These are phyloP conservation scores for Peromyscus californicus DNA, from an alignment of 2,113 vertebrate genomes.

Conservation along the genomic window DNA sequence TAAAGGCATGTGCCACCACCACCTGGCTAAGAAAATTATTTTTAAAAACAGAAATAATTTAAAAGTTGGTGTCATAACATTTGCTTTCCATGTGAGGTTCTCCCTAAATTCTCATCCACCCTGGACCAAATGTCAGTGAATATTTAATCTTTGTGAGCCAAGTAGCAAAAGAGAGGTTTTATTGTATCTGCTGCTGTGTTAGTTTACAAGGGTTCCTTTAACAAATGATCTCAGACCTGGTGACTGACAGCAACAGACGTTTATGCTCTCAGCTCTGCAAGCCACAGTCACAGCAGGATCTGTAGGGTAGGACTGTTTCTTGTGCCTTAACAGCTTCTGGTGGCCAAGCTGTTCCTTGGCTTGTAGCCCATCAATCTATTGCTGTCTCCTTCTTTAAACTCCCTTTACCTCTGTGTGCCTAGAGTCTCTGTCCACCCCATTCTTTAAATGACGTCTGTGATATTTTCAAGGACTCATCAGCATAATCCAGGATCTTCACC, in stretches of 20 bases:
- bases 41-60: neutral
- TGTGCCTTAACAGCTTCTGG: neutral
- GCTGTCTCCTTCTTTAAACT: neutral
- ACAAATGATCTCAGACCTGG: neutral
- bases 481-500: neutral
- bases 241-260: neutral
- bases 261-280: neutral
- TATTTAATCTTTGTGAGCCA: neutral
- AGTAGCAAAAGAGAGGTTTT: neutral
- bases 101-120: conserved; percentile 14
- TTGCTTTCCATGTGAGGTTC: neutral
- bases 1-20: neutral
- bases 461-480: neutral
- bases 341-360: neutral
- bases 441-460: neutral
- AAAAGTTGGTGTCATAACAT: neutral
- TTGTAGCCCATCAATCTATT: neutral
- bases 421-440: neutral
- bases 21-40: neutral
- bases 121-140: neutral
- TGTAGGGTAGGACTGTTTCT: neutral
- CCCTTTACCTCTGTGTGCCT: neutral
- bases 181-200: neutral
- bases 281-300: neutral
- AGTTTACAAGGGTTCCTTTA: neutral